Conservation (phyloP, 2,888 invertebrate genomes). For the Metalampra italica region DNA sequence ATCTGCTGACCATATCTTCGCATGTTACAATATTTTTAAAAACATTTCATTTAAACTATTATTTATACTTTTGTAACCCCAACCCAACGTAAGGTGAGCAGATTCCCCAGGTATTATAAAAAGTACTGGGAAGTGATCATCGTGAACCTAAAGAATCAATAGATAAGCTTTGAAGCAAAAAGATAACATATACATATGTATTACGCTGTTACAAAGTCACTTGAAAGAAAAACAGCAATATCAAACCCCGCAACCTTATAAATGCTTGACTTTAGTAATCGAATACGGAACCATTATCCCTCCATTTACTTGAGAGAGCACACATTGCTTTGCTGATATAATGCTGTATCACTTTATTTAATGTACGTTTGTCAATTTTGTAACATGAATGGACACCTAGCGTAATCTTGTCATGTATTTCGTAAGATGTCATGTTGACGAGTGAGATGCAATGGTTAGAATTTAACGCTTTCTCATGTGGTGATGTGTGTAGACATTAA, state of each 20-base stretch:
- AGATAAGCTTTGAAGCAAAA: no score
- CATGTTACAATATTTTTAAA: no score
- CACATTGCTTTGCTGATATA: conserved; percentile 4
- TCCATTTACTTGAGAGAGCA: conserved; percentile 9
- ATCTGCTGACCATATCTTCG: neutral
- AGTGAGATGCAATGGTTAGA: conserved; percentile 2
- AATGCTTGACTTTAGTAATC: conserved; percentile 1
- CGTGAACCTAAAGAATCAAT: no score
- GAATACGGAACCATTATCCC: conserved; percentile 9
- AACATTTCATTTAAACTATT: no score
- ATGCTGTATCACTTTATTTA: conserved; percentile 29
- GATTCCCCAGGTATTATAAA: no score
- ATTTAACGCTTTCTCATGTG: neutral
- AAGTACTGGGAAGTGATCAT: no score
- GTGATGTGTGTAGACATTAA: neutral
- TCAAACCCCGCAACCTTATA: conserved; percentile 1
- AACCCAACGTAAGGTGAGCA: no score
- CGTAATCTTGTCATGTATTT: conserved; percentile 30
- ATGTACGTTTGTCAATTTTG: conserved; percentile 27
- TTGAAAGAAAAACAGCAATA: no score
- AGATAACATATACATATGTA: no score
- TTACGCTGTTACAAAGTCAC: no score
- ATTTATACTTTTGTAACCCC: no score
- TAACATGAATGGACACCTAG: conserved; percentile 11
- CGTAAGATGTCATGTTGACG: conserved; percentile 25